phyloP scores from a whole-genome alignment of 1,140 invertebrate genomes.

The Drosophila sproati region DNA sequence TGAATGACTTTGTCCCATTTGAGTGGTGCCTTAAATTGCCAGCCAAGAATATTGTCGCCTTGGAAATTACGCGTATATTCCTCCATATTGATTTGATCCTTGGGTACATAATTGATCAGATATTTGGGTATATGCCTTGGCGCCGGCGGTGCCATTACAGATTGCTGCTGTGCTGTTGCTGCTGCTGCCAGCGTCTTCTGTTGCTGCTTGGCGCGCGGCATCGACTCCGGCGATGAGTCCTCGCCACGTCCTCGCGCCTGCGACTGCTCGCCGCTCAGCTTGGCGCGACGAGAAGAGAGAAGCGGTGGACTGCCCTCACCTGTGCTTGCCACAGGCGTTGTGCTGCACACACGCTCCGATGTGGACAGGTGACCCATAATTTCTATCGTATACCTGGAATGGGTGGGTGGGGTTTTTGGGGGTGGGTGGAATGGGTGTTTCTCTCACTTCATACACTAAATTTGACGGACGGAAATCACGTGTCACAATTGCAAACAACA shows the following conservation, averaged over 20 bases:
- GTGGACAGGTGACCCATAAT: conserved; percentile 80
- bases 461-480: conserved; percentile 58
- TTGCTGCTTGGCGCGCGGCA: conserved; percentile 48
- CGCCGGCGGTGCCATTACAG: neutral
- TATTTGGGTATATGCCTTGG: conserved; percentile 39
- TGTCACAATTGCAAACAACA: conserved; percentile 53
- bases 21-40: conserved; percentile 76
- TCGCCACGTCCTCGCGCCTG: conserved; percentile 57
- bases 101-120: conserved; percentile 55
- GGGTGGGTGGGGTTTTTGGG: neutral
- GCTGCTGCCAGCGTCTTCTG: neutral
- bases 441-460: conserved; percentile 28
- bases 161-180: neutral
- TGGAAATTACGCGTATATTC: conserved; percentile 68
- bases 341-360: conserved; percentile 71
- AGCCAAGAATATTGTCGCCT: conserved; percentile 70
- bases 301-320: conserved; percentile 58
- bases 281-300: conserved; percentile 49
- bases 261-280: conserved; percentile 48
- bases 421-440: neutral
- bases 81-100: conserved; percentile 72
- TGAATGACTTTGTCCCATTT: conserved; percentile 85
- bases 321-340: conserved; percentile 58
- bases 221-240: conserved; percentile 65
- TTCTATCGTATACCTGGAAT: conserved; percentile 1